Percentiles rank a stretch among this genome's conserved stretches.
phyloP scores from a whole-genome alignment of 1,140 invertebrate genomes.

The Hylaeus anthracinus region DNA sequence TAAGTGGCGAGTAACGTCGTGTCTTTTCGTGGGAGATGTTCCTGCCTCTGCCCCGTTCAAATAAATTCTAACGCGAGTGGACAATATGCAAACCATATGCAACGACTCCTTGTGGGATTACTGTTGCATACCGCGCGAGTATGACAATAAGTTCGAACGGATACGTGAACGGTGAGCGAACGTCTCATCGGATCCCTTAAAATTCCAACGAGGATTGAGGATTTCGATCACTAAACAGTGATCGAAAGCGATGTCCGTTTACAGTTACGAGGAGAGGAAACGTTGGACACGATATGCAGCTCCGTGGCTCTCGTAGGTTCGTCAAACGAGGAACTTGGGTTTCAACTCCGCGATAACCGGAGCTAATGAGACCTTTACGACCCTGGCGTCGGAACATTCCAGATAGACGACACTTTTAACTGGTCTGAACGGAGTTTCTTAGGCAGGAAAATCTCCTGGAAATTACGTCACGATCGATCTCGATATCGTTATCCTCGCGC shows the following conservation, averaged over 20 bases:
- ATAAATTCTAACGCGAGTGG: conserved; percentile 16
- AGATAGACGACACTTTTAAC: not conserved
- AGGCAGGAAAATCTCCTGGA: too few species aligned
- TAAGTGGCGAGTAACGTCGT: not conserved
- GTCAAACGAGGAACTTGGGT: not conserved
- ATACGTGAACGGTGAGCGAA: too few species aligned
- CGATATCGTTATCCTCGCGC: too few species aligned
- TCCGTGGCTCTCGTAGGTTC: not conserved
- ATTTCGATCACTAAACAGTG: too few species aligned
- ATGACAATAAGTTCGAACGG: conserved; percentile 1
- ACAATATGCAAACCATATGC: not conserved
- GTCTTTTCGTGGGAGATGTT: not conserved
- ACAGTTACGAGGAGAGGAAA: too few species aligned
- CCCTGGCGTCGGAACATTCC: not conserved
- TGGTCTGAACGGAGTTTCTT: not conserved
- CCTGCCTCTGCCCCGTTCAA: not conserved
- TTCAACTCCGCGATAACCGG: conserved; percentile 10
- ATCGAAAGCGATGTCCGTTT: too few species aligned
- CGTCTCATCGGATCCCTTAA: too few species aligned
- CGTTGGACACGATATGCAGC: too few species aligned
- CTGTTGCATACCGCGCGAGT: not conserved
- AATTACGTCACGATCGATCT: too few species aligned
- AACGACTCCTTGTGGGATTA: not conserved
- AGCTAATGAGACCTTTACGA: conserved; percentile 26
- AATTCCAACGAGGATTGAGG: too few species aligned